Conservation (phyloP, 2,113 vertebrate species). For the Clarias magur region DNA sequence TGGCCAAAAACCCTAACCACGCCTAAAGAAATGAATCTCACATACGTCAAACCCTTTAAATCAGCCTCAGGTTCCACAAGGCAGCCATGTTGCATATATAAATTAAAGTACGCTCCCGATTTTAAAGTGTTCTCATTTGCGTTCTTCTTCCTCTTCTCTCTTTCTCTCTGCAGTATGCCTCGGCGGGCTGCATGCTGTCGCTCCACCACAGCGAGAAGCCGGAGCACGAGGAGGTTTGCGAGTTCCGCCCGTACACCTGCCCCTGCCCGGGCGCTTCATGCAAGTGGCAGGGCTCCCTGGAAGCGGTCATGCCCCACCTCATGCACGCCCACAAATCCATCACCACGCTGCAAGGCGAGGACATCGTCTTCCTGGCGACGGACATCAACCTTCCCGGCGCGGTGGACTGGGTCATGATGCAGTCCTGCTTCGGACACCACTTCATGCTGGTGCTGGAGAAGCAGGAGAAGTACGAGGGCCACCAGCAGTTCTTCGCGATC, state of each 20-base stretch:
- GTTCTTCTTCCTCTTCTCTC: not conserved
- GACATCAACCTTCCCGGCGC: conserved; percentile 77
- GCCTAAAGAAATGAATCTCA: too few relatives aligned
- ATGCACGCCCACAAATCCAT: conserved; percentile 79
- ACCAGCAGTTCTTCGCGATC: conserved; percentile 78
- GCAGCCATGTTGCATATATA: not conserved
- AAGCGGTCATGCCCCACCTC: conserved; percentile 78
- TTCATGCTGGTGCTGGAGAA: conserved; percentile 81
- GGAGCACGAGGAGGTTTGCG: conserved; percentile 76
- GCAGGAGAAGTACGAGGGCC: conserved; percentile 77
- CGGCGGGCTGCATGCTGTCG: conserved; percentile 70
- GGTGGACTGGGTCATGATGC: conserved; percentile 82
- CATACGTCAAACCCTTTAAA: too few relatives aligned
- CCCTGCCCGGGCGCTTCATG: conserved; percentile 77
- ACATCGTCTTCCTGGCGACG: conserved; percentile 78
- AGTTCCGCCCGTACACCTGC: conserved; percentile 76
- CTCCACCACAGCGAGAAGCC: conserved; percentile 77
- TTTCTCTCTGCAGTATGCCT: conserved; percentile 63
- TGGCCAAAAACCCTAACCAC: too few relatives aligned
- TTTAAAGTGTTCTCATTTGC: not conserved
- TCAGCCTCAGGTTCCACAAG: not conserved
- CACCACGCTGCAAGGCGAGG: conserved; percentile 76
- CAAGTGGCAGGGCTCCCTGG: conserved; percentile 77
- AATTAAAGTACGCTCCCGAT: too few relatives aligned
- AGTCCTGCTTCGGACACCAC: conserved; percentile 78